A percentile compares a stretch with the other conserved stretches of the same genome.
These are phyloP conservation scores for Notocelia uddmanniana DNA, from an alignment of 2,888 invertebrate genomes.

Conservation along the genomic window DNA sequence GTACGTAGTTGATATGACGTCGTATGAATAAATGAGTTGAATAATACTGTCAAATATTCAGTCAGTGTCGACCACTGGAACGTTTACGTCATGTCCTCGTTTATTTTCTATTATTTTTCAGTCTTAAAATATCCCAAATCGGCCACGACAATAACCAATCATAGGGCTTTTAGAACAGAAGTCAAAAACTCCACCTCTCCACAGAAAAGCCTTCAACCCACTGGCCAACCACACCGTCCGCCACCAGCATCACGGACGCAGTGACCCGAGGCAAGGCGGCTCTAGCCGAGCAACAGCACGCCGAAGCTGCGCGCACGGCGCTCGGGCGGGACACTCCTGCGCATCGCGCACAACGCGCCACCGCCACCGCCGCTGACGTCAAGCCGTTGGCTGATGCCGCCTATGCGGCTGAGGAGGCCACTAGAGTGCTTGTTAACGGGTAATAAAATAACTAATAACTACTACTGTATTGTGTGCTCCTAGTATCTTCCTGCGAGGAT, in stretches of 20 bases:
- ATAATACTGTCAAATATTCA: too few relatives aligned
- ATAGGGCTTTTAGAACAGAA: too few relatives aligned
- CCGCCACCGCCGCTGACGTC: constrained; percentile 87
- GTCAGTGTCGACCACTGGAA: too few relatives aligned
- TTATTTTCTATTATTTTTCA: too few relatives aligned
- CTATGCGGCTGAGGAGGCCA: constrained; percentile 89
- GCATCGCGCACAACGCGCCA: constrained; percentile 89
- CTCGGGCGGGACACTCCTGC: constrained; percentile 86
- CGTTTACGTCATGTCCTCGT: too few relatives aligned
- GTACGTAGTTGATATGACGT: too few relatives aligned
- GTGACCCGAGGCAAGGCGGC: constrained; percentile 85
- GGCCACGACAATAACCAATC: too few relatives aligned
- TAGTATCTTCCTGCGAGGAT: not conserved
- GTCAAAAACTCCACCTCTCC: not conserved
- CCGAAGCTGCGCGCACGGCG: constrained; percentile 82
- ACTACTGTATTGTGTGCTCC: not conserved
- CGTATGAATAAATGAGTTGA: too few relatives aligned
- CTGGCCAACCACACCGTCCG: constrained; percentile 66
- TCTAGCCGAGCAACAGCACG: constrained; percentile 81
- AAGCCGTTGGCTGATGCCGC: constrained; percentile 88
- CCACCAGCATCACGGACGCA: constrained; percentile 78
- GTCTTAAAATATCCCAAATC: too few relatives aligned
- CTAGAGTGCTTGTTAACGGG: constrained; percentile 84
- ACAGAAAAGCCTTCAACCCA: constrained; percentile 60
- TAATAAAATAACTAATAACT: constrained; percentile 67